A percentile compares a stretch with the other conserved stretches of the same genome.
These are phyloP conservation scores for Asarcornis scutulata DNA, from an alignment of 2,113 vertebrate species.

Conservation along the genomic window DNA sequence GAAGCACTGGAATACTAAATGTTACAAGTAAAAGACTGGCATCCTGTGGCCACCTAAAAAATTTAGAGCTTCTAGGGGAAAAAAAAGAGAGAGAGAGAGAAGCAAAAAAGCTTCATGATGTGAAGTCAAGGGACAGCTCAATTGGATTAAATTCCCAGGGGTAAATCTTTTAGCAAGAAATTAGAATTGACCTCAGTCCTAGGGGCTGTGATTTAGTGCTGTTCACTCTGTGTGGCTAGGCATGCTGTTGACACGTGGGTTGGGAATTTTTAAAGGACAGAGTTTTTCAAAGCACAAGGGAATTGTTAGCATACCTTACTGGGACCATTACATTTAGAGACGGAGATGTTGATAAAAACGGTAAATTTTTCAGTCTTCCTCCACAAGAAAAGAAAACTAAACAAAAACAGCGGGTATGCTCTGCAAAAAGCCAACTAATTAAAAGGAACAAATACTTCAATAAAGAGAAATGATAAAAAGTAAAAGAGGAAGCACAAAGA, in stretches of 20 bases:
- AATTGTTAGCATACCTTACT: background rate
- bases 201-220: background rate
- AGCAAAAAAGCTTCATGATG: background rate
- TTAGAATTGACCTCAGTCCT: background rate
- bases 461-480: background rate
- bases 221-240: background rate
- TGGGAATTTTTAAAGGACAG: background rate
- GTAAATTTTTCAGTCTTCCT: background rate
- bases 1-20: accelerated
- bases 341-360: background rate
- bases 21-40: background rate
- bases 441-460: background rate
- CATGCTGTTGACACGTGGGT: accelerated
- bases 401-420: background rate
- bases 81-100: background rate
- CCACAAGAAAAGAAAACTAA: background rate
- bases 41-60: background rate
- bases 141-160: background rate
- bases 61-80: background rate
- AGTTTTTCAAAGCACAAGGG: background rate
- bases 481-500: background rate
- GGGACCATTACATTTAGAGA: background rate
- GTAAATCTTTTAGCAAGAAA: background rate
- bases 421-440: background rate
- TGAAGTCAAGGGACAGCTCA: background rate